These are phyloP conservation scores for Peromyscus maniculatus DNA, from an alignment of 2,113 vertebrate species.

Conservation along the genomic window DNA sequence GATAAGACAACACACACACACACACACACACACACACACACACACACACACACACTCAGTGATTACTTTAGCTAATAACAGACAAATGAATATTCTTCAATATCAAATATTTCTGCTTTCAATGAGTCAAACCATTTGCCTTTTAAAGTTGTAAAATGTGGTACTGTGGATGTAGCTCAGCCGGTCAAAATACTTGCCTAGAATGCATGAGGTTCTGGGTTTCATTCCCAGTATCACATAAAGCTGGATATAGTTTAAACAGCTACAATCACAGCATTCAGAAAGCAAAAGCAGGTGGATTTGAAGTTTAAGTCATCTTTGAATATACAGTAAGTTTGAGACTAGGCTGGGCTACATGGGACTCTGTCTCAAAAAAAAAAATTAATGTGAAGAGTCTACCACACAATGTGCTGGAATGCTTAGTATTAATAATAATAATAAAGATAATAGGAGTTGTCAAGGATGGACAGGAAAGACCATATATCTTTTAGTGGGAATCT, in stretches of 20 bases:
- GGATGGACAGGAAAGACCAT: not conserved
- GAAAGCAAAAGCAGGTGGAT: not conserved
- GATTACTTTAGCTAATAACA: not conserved
- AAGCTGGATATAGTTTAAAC: not conserved
- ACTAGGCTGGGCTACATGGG: not conserved
- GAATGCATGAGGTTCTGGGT: not conserved
- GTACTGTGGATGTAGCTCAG: not conserved
- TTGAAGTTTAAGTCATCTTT: not conserved
- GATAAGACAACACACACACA: not conserved
- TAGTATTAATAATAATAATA: not conserved
- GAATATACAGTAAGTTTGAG: not conserved
- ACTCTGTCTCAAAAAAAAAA: not conserved
- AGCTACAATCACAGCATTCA: not conserved
- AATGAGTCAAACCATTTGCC: not conserved
- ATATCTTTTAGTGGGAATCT: not conserved
- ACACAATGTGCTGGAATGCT: not conserved
- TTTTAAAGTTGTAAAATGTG: not conserved
- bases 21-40: too few relatives aligned
- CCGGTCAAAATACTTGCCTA: not conserved
- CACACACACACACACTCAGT: not conserved
- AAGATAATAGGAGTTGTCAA: not conserved
- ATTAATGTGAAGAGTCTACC: not conserved
- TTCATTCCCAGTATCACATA: not conserved
- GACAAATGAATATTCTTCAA: constrained; percentile 32
- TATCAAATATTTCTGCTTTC: not conserved